Evolutionary conservation across 2,797 vertebrate genomes (phyloP).

Genomic region (Esox masquinongy): DNA sequence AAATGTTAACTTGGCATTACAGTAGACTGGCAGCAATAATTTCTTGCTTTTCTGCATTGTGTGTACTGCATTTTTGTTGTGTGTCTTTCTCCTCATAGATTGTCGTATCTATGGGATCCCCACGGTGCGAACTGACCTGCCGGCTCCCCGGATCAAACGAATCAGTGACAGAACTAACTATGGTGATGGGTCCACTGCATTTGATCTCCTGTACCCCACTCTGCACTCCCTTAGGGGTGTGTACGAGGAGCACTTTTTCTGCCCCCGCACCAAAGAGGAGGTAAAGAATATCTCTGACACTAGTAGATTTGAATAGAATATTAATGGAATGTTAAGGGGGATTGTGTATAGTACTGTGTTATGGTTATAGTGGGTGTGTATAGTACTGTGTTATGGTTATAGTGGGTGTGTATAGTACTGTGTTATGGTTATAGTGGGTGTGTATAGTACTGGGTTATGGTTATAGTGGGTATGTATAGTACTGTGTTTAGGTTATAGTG

Average conservation of each 20-base stretch:
- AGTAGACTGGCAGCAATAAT: neutral
- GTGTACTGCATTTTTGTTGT: neutral
- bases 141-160: slow-evolving; percentile 72
- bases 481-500: too few relatives aligned
- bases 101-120: slow-evolving; percentile 75
- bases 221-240: slow-evolving; percentile 76
- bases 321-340: neutral
- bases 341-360: too few relatives aligned
- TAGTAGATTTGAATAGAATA: neutral
- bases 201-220: slow-evolving; percentile 77
- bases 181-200: slow-evolving; percentile 71
- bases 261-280: slow-evolving; percentile 81
- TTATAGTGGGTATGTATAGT: too few relatives aligned
- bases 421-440: too few relatives aligned
- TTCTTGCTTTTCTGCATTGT: neutral
- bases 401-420: too few relatives aligned
- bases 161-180: slow-evolving; percentile 82
- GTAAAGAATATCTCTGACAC: slow-evolving; percentile 55
- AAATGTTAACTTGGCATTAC: neutral
- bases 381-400: too few relatives aligned
- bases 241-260: slow-evolving; percentile 77
- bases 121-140: slow-evolving; percentile 77
- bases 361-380: too few relatives aligned
- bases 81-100: slow-evolving; percentile 56
- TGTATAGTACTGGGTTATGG: too few relatives aligned